Conservation (phyloP, 2,113 vertebrate genomes). For the Forbesichthys papilliferus region DNA sequence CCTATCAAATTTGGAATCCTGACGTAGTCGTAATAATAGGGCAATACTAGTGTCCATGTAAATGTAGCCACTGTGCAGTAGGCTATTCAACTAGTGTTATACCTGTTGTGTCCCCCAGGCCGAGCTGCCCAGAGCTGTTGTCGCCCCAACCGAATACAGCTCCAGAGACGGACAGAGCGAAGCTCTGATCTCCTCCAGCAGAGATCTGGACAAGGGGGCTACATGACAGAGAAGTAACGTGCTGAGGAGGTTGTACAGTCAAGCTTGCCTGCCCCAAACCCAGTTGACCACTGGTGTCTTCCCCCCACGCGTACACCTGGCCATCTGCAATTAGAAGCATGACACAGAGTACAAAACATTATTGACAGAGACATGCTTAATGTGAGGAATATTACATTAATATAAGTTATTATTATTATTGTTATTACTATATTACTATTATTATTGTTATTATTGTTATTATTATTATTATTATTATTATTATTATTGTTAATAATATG, state of each 20-base stretch:
- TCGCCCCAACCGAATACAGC: slow-evolving; percentile 87
- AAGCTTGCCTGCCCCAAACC: slow-evolving; percentile 69
- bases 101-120: slow-evolving; percentile 68
- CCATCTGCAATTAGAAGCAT: slow-evolving; percentile 28
- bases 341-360: not conserved
- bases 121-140: slow-evolving; percentile 88
- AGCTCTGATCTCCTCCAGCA: slow-evolving; percentile 86
- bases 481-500: not conserved
- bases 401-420: not conserved
- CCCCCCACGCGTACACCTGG: slow-evolving; percentile 81
- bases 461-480: not conserved
- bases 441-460: not conserved
- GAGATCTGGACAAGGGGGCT: slow-evolving; percentile 82
- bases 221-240: slow-evolving; percentile 72
- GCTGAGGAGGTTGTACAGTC: slow-evolving; percentile 51
- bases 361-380: not conserved
- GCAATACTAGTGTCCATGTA: too few species aligned
- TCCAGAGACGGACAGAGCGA: slow-evolving; percentile 82
- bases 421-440: not conserved
- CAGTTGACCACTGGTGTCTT: slow-evolving; percentile 82
- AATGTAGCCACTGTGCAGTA: too few species aligned
- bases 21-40: too few species aligned
- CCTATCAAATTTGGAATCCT: too few species aligned
- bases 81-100: not conserved
- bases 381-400: not conserved